Base-by-base conservation (phyloP, 2,113 vertebrate genomes). In the Protobothrops flavoviridis region DNA sequence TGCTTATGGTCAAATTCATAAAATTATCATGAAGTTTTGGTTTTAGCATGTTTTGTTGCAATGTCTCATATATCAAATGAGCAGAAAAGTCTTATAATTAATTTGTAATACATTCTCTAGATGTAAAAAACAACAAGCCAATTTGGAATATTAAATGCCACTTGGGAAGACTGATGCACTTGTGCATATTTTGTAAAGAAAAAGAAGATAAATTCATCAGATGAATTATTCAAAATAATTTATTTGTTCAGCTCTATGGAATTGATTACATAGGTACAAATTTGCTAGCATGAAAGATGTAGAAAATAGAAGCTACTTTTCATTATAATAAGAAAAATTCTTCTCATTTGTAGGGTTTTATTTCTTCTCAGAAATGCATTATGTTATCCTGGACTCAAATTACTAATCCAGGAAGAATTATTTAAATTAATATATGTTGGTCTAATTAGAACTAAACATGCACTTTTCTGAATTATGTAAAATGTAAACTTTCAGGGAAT, bases 211-310 rank as follows among this genome's bases (percentile, higher is more conserved):
- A 96, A 94, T 89, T 48, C 0, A 91, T 94, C 93, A 96, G 96
- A 96, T 96, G 95, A 95, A 94, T 96, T 94, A 96, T 97, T 97
- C 90, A 95, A 95, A 86, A 92, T 87, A 90, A 93, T 93, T 94
- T 96, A 96, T 96, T 96, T 96, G 95, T 94, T 93, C 90, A 95
- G 91, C 39, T 89, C 0, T 53, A 90, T 95, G 94, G 91, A 96
- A 92, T 91, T 94, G 90, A 95, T 95, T 95, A 95, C 93, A 95
- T 21, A 92, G 39, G 0, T 0, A 88, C 94, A 94, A 81, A 90
- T 81, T 91, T 95, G 94, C 92, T 93, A 87, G 11, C 17, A 91
- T 61, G 90, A 91, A 93, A 59, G 43, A 93, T 93, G 89, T 74
- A 1, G 39, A 90, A 50, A 7, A 89, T 89, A 88, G 87, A 88